These are phyloP conservation scores for Nomada goodeniana DNA, from an alignment of 2,888 invertebrate species.

Conservation along the genomic window DNA sequence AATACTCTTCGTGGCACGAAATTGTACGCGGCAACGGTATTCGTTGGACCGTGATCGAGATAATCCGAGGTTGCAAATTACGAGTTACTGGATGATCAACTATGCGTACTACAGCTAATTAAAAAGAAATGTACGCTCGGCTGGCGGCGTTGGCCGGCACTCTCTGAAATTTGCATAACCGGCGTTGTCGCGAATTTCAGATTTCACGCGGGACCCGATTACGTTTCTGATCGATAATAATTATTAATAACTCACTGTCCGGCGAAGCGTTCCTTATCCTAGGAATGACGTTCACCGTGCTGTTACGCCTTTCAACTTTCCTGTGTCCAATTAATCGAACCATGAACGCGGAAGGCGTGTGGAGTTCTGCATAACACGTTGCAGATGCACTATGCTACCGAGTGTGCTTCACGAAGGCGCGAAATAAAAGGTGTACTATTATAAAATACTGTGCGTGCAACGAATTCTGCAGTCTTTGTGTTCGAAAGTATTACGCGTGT, in stretches of 20 bases:
- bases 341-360: slow-evolving; percentile 25
- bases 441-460: slow-evolving; percentile 7
- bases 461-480: too few species aligned
- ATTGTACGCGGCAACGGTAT: slow-evolving; percentile 54
- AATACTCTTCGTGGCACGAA: slow-evolving; percentile 15
- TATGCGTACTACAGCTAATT: slow-evolving; percentile 43
- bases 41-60: slow-evolving; percentile 28
- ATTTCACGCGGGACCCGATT: not conserved
- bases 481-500: too few species aligned
- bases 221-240: slow-evolving; percentile 16
- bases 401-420: not conserved
- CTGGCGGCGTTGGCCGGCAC: not conserved
- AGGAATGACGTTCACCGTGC: not conserved
- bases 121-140: slow-evolving; percentile 8
- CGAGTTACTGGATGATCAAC: slow-evolving; percentile 50
- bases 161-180: not conserved
- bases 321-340: slow-evolving; percentile 22
- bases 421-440: slow-evolving; percentile 1
- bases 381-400: slow-evolving; percentile 9
- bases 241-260: slow-evolving; percentile 38
- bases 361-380: slow-evolving; percentile 23
- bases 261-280: slow-evolving; percentile 18
- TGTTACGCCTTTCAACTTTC: slow-evolving; percentile 29
- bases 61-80: slow-evolving; percentile 40
- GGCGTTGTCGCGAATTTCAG: not conserved